Base-by-base conservation (phyloP, 2,797 vertebrate species). In the Psittacula echo region DNA sequence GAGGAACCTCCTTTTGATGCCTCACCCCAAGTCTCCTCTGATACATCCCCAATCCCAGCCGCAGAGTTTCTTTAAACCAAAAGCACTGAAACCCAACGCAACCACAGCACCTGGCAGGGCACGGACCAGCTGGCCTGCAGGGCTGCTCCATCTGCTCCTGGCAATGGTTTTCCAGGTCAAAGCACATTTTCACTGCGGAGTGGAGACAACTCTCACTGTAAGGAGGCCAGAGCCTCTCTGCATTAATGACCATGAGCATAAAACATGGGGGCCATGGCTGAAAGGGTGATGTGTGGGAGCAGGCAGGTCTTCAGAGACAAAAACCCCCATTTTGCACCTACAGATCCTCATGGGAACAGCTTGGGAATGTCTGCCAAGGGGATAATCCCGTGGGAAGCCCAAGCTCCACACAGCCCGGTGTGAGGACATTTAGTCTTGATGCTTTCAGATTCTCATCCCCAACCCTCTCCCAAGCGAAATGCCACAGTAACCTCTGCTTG, bases 111-210 rank as follows among this genome's bases (percentile, higher is more conserved):
- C 95, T 86, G 91, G 89, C 83, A 81, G 56, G 56, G 53, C 44
- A 42, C 0, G 6, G 72, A 94, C 66, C 91, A 93, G 87, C 83
- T 91, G 90, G 84, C 78, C 75, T 34, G 78, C 78, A 87, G 93
- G 85, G 93, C 77, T 41, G 17, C 74, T 88, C 94, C 95, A 94
- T 94, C 93, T 96, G 89, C 86, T 75, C 61, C 90, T 94, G 89
- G 95, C 85, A 90, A 42, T 0, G 0, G 22, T 71, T 91, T 92
- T 67, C 56, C 88, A 87, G 93, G 93, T 90, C 95, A 89, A 74
- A 82, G 42, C 78, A 50, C 1, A 9, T 32, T 74, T 84, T 66
- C 64, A 19, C 2, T 26, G 76, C 47, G 19, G 26, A 90, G 53
- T 23, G 12, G 48, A 85, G 66, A 89, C 83, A 85, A 26, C 10